Conservation (phyloP, 2,113 vertebrate genomes). For the Myiagra hebetior region DNA sequence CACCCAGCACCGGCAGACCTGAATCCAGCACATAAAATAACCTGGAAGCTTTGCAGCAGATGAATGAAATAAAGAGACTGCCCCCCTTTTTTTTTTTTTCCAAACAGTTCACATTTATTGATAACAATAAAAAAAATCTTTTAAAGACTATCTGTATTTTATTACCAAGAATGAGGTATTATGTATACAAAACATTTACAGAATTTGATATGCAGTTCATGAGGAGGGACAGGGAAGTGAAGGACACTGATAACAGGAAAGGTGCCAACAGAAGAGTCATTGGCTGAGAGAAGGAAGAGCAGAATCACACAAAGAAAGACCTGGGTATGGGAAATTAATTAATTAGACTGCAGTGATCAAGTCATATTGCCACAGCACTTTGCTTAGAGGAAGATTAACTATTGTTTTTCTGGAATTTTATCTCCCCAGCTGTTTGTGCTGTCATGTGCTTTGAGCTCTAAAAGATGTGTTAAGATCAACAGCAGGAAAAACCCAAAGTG, state of each 20-base stretch:
- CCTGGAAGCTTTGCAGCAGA: not conserved
- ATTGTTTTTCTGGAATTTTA: not conserved
- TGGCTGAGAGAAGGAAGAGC: not conserved
- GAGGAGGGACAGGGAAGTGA: slow-evolving; percentile 11
- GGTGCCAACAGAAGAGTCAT: not conserved
- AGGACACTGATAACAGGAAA: not conserved
- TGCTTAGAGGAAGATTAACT: not conserved
- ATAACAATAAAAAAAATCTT: slow-evolving; percentile 82
- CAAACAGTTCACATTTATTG: slow-evolving; percentile 81
- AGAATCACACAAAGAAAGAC: not conserved
- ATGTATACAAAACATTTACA: slow-evolving; percentile 81
- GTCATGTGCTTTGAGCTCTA: slow-evolving; percentile 61
- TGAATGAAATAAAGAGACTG: not conserved
- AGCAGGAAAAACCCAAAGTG: slow-evolving; percentile 36
- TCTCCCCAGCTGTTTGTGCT: slow-evolving; percentile 1
- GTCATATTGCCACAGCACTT: slow-evolving; percentile 18
- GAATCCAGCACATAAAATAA: not conserved
- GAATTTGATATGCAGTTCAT: slow-evolving; percentile 69
- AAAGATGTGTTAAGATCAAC: slow-evolving; percentile 6
- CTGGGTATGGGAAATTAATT: not conserved
- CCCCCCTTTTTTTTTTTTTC: not conserved
- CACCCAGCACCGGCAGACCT: not conserved
- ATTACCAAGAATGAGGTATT: slow-evolving; percentile 82
- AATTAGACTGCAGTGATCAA: not conserved
- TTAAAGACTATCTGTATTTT: slow-evolving; percentile 78